These are phyloP conservation scores for Hoplias malabaricus DNA, from an alignment of 2,113 vertebrate genomes.

Conservation along the genomic window DNA sequence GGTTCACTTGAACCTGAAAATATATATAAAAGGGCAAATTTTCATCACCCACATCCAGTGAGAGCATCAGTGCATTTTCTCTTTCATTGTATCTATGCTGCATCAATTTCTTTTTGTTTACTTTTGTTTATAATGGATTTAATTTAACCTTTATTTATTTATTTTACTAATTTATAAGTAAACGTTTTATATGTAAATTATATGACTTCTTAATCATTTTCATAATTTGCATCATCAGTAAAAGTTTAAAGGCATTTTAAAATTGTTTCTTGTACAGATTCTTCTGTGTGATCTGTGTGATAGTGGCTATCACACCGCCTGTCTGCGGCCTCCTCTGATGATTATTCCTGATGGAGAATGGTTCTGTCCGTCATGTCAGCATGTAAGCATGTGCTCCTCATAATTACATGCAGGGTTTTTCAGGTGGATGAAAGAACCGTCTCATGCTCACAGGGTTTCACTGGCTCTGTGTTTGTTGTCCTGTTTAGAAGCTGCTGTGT, in stretches of 20 bases:
- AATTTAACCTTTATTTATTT: too few species aligned
- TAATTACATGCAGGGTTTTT: not conserved
- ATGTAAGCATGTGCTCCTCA: slow-evolving; percentile 73
- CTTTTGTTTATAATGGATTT: too few species aligned
- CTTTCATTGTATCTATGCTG: too few species aligned
- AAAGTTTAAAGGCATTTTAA: too few species aligned
- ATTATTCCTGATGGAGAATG: slow-evolving; percentile 96
- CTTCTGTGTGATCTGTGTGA: slow-evolving; percentile 94
- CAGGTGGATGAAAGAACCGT: not conserved
- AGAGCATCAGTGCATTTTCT: too few species aligned
- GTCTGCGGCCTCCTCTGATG: slow-evolving; percentile 94
- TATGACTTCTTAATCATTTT: not conserved
- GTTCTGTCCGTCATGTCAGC: slow-evolving; percentile 98
- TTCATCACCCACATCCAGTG: too few species aligned
- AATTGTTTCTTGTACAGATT: slow-evolving; percentile 73
- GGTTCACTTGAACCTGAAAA: too few species aligned
- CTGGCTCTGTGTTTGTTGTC: not conserved
- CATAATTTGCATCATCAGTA: not conserved
- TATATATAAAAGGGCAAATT: too few species aligned
- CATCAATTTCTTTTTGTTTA: too few species aligned
- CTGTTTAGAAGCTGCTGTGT: slow-evolving; percentile 88
- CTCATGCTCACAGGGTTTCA: not conserved
- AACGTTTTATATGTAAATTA: not conserved
- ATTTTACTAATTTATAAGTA: too few species aligned
- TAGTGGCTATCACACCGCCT: slow-evolving; percentile 94